Percentiles rank a stretch among this genome's conserved stretches.
These are phyloP conservation scores for Chelon labrosus DNA, from an alignment of 2,797 vertebrate species.

Conservation along the genomic window DNA sequence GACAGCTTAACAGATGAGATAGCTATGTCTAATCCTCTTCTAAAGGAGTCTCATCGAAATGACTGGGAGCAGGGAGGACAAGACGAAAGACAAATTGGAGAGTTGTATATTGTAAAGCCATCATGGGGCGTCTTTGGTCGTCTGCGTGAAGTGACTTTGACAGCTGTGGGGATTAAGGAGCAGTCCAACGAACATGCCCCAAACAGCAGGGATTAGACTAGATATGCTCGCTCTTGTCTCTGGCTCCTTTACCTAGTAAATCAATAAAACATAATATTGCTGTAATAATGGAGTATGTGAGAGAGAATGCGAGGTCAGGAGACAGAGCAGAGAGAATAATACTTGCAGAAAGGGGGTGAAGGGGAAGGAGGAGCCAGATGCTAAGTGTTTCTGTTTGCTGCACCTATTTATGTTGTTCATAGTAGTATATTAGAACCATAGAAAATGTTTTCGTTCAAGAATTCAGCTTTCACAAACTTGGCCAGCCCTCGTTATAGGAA, in stretches of 20 bases:
- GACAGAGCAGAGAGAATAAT: conserved; percentile 36
- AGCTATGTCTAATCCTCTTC: conserved; percentile 76
- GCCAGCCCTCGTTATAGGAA: background rate
- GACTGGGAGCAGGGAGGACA: conserved; percentile 58
- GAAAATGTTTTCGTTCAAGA: conserved; percentile 9
- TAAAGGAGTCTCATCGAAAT: conserved; percentile 73
- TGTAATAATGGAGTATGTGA: conserved; percentile 20
- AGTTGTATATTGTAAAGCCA: conserved; percentile 72
- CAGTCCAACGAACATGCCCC: conserved; percentile 62
- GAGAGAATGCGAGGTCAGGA: conserved; percentile 17
- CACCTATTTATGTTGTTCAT: conserved; percentile 46
- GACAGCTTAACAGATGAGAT: conserved; percentile 81
- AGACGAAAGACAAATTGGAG: conserved; percentile 67
- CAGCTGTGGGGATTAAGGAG: conserved; percentile 79
- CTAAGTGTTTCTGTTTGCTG: conserved; percentile 50
- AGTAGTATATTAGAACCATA: conserved; percentile 15
- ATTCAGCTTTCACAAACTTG: conserved; percentile 16
- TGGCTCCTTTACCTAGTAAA: conserved; percentile 62
- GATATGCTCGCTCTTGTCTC: conserved; percentile 67
- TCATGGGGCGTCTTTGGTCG: conserved; percentile 64
- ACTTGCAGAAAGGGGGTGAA: conserved; percentile 33
- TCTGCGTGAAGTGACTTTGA: conserved; percentile 76
- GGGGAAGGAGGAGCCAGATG: conserved; percentile 40
- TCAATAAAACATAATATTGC: conserved; percentile 73
- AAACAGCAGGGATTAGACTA: conserved; percentile 76